These are phyloP conservation scores for Scelioninae gen. 1 DNA, from an alignment of 2,888 invertebrate genomes.

Conservation along the genomic window DNA sequence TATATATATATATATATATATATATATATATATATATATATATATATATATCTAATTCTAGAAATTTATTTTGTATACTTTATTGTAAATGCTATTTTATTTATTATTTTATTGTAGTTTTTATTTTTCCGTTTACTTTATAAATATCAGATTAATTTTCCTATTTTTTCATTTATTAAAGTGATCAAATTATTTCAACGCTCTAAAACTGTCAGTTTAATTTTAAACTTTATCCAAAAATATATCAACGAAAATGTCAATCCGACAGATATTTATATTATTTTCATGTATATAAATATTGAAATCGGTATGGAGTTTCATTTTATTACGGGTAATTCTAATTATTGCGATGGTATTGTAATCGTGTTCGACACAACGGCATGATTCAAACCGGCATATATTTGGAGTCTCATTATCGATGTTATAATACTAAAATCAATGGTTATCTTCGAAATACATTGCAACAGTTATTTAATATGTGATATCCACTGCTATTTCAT, in stretches of 20 bases:
- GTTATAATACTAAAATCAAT: slow-evolving; percentile 25
- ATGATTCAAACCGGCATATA: slow-evolving; percentile 14
- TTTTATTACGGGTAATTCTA: slow-evolving; percentile 16
- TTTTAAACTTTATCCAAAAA: background rate
- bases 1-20: no score
- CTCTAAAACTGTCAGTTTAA: no score
- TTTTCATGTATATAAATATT: background rate
- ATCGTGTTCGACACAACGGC: background rate
- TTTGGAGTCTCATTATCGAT: slow-evolving; percentile 13
- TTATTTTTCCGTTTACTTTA: no score
- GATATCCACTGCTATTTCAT: slow-evolving; percentile 11
- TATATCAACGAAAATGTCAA: background rate
- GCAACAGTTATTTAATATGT: slow-evolving; percentile 27
- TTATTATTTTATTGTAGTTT: no score
- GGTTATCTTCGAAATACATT: slow-evolving; percentile 17
- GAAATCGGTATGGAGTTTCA: background rate
- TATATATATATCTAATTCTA: no score
- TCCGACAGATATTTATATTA: background rate
- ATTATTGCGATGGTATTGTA: slow-evolving; percentile 23
- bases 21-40: no score
- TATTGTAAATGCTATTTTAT: no score
- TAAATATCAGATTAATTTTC: no score
- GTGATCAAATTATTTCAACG: no score
- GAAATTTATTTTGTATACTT: no score
- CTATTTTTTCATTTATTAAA: no score